Conservation (phyloP, 2,113 vertebrate species). For the Todiramphus chloris region DNA sequence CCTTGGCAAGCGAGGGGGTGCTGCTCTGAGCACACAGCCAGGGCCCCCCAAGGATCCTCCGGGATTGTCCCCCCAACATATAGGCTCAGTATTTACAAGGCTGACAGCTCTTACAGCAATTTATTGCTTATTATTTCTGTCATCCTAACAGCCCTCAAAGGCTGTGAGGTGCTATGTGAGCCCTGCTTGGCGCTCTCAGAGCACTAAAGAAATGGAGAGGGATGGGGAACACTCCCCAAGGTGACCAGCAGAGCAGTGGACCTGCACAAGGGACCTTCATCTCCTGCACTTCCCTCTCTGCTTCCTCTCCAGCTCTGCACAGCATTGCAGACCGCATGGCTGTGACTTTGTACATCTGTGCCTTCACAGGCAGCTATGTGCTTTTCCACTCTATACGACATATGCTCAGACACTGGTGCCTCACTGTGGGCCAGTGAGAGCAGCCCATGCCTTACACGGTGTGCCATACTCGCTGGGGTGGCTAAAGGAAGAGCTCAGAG, state of each 20-base stretch:
- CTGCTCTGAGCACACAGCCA: not conserved
- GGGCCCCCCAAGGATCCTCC: not conserved
- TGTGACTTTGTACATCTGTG: not conserved
- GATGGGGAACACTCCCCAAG: not conserved
- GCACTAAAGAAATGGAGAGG: not conserved
- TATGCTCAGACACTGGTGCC: not conserved
- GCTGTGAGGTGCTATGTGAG: not conserved
- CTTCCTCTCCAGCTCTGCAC: not conserved
- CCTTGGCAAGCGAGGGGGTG: not conserved
- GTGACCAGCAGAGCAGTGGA: not conserved
- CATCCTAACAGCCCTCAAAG: not conserved
- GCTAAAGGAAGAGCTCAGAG: not conserved
- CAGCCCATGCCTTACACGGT: rapidly evolving
- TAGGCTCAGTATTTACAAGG: not conserved
- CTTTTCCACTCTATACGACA: not conserved
- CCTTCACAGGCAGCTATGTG: not conserved
- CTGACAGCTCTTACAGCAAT: constrained; percentile 27
- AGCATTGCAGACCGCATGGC: not conserved
- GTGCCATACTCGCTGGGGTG: not conserved
- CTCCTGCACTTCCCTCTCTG: not conserved
- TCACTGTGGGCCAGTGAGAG: not conserved
- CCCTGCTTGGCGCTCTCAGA: not conserved
- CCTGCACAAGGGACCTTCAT: not conserved
- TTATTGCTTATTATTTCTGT: not conserved
- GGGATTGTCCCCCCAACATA: not conserved